Percentiles rank a stretch among this genome's conserved stretches.
Evolutionary conservation across 2,888 invertebrate species (phyloP).

Genomic region (Philhelius pedissequus): DNA sequence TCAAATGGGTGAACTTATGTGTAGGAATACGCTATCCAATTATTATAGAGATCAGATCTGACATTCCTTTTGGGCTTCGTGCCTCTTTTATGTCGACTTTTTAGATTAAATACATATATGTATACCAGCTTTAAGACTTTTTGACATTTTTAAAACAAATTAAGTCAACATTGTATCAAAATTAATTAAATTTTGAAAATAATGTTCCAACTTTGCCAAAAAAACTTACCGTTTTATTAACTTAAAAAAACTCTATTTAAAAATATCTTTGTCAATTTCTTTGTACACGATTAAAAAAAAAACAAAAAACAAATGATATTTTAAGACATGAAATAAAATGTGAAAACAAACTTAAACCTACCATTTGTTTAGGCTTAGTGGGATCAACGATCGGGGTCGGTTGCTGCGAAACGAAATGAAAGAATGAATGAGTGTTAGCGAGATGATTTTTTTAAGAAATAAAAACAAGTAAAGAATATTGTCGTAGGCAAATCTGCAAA

Average conservation of each 20-base stretch:
- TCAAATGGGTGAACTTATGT: no score
- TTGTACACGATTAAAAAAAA: constrained; percentile 20
- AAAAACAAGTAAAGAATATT: constrained; percentile 1
- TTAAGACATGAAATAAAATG: constrained; percentile 41
- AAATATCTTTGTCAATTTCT: not conserved
- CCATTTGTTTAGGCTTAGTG: constrained; percentile 83
- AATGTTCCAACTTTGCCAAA: not conserved
- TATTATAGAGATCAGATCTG: no score
- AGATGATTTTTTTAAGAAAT: constrained; percentile 73
- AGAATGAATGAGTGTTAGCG: constrained; percentile 71
- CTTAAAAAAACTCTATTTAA: no score
- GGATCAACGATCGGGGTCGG: constrained; percentile 82
- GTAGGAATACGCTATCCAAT: no score
- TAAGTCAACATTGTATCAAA: no score
- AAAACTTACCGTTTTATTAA: not conserved
- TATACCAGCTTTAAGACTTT: no score
- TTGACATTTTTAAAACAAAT: no score
- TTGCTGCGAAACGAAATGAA: constrained; percentile 81
- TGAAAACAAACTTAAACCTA: constrained; percentile 79
- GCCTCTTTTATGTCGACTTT: no score
- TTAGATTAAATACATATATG: no score
- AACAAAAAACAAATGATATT: not conserved
- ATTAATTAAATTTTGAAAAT: no score
- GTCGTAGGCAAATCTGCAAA: no score
- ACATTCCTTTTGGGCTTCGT: no score